Conservation (phyloP, 2,113 vertebrate species). For the Erythrolamprus reginae region DNA sequence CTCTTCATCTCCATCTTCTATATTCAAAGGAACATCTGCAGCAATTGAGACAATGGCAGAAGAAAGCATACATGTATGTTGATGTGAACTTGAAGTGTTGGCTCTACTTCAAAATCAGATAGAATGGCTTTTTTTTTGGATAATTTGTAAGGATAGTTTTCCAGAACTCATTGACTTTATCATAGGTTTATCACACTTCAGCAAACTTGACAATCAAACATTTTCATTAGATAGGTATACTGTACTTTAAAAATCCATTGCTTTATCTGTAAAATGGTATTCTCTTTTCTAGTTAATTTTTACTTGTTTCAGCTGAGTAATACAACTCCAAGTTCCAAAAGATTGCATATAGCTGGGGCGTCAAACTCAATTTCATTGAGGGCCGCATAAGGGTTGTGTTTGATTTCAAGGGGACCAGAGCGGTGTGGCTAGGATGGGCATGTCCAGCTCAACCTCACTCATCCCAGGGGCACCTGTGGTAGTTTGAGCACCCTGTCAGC, state of each 20-base stretch:
- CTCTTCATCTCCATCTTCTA: neutral
- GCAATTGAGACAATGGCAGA: neutral
- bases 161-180: constrained; percentile 24
- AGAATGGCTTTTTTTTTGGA: neutral
- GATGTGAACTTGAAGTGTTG: constrained; percentile 13
- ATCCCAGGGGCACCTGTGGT: too few relatives aligned
- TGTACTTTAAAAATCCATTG: constrained; percentile 50
- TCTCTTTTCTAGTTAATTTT: constrained; percentile 41
- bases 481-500: too few relatives aligned
- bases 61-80: neutral
- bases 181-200: constrained; percentile 26
- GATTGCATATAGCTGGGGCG: constrained; percentile 33
- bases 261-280: constrained; percentile 54
- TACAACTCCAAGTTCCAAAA: constrained; percentile 44
- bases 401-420: too few relatives aligned
- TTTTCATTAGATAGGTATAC: constrained; percentile 48
- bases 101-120: constrained; percentile 20
- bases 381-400: too few relatives aligned
- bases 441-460: too few relatives aligned
- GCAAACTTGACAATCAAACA: constrained; percentile 39
- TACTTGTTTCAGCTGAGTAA: constrained; percentile 34
- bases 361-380: too few relatives aligned
- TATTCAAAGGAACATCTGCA: neutral
- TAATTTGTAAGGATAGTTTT: constrained; percentile 53
- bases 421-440: too few relatives aligned